Evolutionary conservation across 2,113 vertebrate species (phyloP).

Genomic region (Felis chaus): DNA sequence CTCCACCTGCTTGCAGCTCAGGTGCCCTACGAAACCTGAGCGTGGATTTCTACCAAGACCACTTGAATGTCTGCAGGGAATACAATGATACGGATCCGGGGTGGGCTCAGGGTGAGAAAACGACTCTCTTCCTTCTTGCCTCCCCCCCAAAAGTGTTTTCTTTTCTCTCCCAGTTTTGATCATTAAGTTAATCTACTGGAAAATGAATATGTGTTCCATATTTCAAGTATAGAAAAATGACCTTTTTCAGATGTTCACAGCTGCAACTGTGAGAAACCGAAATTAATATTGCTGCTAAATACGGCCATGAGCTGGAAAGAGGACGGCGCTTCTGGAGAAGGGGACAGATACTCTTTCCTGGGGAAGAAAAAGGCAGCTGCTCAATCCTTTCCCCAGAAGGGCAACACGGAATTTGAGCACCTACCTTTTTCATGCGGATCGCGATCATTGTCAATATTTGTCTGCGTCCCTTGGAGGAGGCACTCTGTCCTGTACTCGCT

Average conservation of each 20-base stretch:
- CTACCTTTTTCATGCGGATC: accelerated
- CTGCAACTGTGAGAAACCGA: conserved; percentile 69
- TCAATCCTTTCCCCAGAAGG: conserved; percentile 23
- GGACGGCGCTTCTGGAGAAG: conserved; percentile 4
- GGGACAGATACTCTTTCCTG: not conserved
- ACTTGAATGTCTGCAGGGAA: accelerated
- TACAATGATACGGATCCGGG: accelerated
- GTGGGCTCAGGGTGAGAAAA: not conserved
- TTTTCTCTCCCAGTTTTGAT: conserved; percentile 53
- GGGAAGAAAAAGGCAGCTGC: conserved; percentile 23
- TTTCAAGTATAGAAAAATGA: conserved; percentile 75
- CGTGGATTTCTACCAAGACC: accelerated
- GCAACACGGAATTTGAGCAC: not conserved
- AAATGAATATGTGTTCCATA: conserved; percentile 77
- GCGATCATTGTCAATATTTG: not conserved
- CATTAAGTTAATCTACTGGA: conserved; percentile 79
- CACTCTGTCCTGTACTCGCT: accelerated
- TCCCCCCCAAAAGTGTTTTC: not conserved
- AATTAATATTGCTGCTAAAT: conserved; percentile 77
- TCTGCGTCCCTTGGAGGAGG: accelerated
- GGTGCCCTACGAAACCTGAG: accelerated
- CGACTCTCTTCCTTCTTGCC: not conserved
- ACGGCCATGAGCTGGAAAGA: conserved; percentile 47
- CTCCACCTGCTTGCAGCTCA: too few species aligned
- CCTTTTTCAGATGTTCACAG: conserved; percentile 68